Base-by-base conservation (phyloP, 2,113 vertebrate species). In the Sapajus apella region DNA sequence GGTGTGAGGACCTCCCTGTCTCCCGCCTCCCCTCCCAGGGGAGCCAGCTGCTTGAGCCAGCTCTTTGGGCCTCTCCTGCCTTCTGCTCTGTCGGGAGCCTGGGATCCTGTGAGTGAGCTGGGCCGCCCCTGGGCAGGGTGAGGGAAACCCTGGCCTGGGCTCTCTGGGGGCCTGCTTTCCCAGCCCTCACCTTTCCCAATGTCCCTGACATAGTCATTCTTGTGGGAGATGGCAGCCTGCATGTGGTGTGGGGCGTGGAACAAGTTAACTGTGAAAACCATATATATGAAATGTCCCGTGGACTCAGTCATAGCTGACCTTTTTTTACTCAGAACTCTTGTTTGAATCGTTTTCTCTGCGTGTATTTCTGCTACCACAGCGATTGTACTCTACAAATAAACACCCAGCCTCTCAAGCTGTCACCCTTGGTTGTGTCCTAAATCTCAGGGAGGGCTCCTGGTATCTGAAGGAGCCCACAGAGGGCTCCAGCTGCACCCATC, bases 71-170 rank as follows among this genome's bases (percentile, higher is more conserved):
- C 75, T 21, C 16, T 68, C 79, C 96, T 95, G 0, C 97, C 23
- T 35, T 64, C 93, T 30, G 3, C 43, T 95, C 85, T 99, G 72
- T 80, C 88, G 98, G 14, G 99, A 98, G 4, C 97, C 98, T 25
- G 99, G 45, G 3, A 99, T 99, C 96, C 43, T 27, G 21, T 3
- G 99, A 77, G 98, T 0, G 87, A 98, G 97, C 99, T 98, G 0
- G 87, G 21, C 47, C 20, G 8, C 37, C 64, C 64, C 47, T 21
- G 2, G 27, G 18, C 27, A 61, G 43, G 7, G 23, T 4, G 25
- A 40, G 13, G 32, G 84, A 20, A 95, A 99, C 92, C 17, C 99
- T 98, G 0, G 98, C 61, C 20, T 2, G 45, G 76, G 52, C 79
- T 45, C 64, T 80, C 37, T 8, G 0, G 8, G 23, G 50, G 61